phyloP scores from a whole-genome alignment of 53 echinoderm and acorn worm genomes.

The Actinopyga echinites region DNA sequence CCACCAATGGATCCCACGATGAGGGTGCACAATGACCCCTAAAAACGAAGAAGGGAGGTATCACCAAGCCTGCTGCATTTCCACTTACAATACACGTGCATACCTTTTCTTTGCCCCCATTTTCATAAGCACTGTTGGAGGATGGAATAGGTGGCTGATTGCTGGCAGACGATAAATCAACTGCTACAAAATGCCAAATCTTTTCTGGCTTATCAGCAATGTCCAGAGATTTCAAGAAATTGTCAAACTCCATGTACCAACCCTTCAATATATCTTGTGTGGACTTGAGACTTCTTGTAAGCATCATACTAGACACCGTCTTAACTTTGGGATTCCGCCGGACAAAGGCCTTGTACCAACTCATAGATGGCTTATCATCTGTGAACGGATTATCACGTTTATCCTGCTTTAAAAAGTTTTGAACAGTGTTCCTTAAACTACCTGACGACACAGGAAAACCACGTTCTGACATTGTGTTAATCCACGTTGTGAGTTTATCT shows the following conservation, averaged over 20 bases:
- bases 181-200: conserved; percentile 43
- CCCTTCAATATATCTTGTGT: conserved; percentile 44
- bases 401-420: conserved; percentile 64
- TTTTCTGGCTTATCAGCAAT: conserved; percentile 50
- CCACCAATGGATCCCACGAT: conserved; percentile 56
- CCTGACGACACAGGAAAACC: conserved; percentile 60
- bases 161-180: not conserved
- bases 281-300: conserved; percentile 34
- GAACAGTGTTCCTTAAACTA: conserved; percentile 55
- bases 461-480: conserved; percentile 51
- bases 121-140: not conserved
- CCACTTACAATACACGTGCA: conserved; percentile 41
- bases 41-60: conserved; percentile 62
- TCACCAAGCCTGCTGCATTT: conserved; percentile 50
- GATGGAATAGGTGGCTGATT: not conserved
- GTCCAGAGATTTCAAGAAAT: conserved; percentile 46
- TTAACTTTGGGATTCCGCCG: conserved; percentile 51
- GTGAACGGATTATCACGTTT: conserved; percentile 57
- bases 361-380: conserved; percentile 59
- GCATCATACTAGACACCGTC: conserved; percentile 41
- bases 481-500: conserved; percentile 52
- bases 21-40: conserved; percentile 44
- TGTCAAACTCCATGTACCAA: conserved; percentile 55
- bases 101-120: conserved; percentile 4
- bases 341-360: conserved; percentile 66